Base-by-base conservation (phyloP, 2,797 vertebrate genomes). In the Acridotheres tristis region DNA sequence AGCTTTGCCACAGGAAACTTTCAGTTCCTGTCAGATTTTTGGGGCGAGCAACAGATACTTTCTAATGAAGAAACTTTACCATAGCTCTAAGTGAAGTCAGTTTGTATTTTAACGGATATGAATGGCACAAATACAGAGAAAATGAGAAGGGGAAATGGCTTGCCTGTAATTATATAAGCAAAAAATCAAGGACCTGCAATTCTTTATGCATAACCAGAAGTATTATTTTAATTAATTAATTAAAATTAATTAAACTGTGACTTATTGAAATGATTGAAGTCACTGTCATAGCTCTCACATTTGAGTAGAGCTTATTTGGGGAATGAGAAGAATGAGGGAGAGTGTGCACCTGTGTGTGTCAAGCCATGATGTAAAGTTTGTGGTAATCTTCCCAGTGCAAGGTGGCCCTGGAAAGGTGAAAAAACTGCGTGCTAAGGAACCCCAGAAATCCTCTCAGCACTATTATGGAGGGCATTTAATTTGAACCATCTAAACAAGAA, bases 281-380 rank as follows among this genome's bases (percentile, higher is more conserved):
- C 19, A 22, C 11, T 61, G 47, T 1, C 34, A 40, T 48, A 36
- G 55, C 32, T 71, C 40, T 61, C 27, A 14, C 7, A 4, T 20
- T 8, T 65, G 23, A 27, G 5, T 17, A 62, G 32, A 62, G 4
- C 3, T 90, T 65, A 34, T 30, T 57, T 3, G 30, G 47, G 19
- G 25, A 78, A 36, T 29, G 25, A 65, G 63, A 58, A 68, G 21
- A 58, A 73, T 22, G 48, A 73, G 20, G 38, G 23, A 69, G 5
- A 9, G 10, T 10, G 12, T 43, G 8, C 13, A 32, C 2, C 12
- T 29, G 5, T 11, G 5, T 11, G 47, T 17, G 8, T 50, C 17
- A 40, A 59, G 9, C 2, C 76, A 34, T 0, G 2, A 4, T 13
- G 23, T 40, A 30, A 81, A 43, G 2, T 69, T 13, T 30, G 30